Percentiles rank a stretch among this genome's conserved stretches.
Conservation (phyloP, 2,888 invertebrate genomes). For the Geotrupes spiniger region DNA sequence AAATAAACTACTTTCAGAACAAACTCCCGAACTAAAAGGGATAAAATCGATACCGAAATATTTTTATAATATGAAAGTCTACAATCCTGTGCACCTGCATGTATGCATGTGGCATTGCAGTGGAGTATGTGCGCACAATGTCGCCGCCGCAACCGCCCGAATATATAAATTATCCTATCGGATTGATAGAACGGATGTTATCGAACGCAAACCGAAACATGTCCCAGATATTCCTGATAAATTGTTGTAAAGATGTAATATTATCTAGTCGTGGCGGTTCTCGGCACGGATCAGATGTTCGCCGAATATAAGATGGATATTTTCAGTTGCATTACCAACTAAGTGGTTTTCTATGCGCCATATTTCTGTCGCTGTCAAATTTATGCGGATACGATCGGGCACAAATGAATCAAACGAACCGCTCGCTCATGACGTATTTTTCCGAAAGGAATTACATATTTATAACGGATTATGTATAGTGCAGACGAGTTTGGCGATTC, state of each 20-base stretch:
- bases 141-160: no score
- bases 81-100: no score
- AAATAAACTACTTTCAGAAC: no score
- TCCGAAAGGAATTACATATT: no score
- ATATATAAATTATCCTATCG: constrained; percentile 32
- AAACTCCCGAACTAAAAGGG: no score
- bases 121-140: no score
- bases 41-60: no score
- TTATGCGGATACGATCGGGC: constrained; percentile 5
- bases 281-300: constrained; percentile 38
- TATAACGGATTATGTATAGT: no score
- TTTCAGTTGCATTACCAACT: constrained; percentile 33
- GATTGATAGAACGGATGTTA: constrained; percentile 34
- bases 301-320: constrained; percentile 29
- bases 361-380: constrained; percentile 39
- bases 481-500: no score
- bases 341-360: constrained; percentile 41
- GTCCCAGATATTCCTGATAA: constrained; percentile 37
- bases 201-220: constrained; percentile 33
- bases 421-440: no score
- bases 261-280: constrained; percentile 35
- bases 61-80: no score
- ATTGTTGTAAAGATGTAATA: constrained; percentile 36
- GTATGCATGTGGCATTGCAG: no score
- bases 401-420: constrained; percentile 9